phyloP scores from a whole-genome alignment of 2,797 vertebrate species.

The Schizothorax lantsangensis region DNA sequence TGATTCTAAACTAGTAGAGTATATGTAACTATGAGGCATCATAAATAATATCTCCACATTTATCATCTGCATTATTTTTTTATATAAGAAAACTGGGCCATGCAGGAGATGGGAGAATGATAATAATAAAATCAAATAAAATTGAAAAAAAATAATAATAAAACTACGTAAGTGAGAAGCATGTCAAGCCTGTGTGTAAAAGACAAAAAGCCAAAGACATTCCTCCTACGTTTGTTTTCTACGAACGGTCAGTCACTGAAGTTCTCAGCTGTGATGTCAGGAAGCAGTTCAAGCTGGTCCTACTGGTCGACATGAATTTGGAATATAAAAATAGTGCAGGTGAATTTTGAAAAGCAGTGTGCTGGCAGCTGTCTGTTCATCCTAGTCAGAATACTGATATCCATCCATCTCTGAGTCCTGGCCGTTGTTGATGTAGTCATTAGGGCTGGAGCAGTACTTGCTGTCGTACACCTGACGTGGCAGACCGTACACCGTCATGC shows the following conservation, averaged over 20 bases:
- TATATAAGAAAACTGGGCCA: conserved; percentile 21
- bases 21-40: conserved; percentile 7
- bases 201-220: conserved; percentile 7
- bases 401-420: conserved; percentile 80
- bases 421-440: conserved; percentile 75
- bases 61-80: conserved; percentile 20
- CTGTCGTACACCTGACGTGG: conserved; percentile 92
- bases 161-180: conserved; percentile 43
- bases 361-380: conserved; percentile 3
- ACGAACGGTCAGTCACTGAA: conserved; percentile 20
- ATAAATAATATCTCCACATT: conserved; percentile 23
- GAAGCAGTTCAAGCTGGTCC: conserved; percentile 43
- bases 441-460: conserved; percentile 88
- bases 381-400: conserved; percentile 86
- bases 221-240: conserved; percentile 29
- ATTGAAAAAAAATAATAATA: background rate
- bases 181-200: conserved; percentile 44
- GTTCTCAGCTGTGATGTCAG: conserved; percentile 32
- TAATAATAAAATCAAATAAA: conserved; percentile 1
- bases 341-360: conserved; percentile 35
- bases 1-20: background rate
- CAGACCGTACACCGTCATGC: conserved; percentile 93
- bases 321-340: conserved; percentile 34
- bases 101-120: conserved; percentile 36
- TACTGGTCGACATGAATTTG: conserved; percentile 30